Evolutionary conservation across 2,797 vertebrate species (phyloP).

Genomic region (Crax fasciolata): DNA sequence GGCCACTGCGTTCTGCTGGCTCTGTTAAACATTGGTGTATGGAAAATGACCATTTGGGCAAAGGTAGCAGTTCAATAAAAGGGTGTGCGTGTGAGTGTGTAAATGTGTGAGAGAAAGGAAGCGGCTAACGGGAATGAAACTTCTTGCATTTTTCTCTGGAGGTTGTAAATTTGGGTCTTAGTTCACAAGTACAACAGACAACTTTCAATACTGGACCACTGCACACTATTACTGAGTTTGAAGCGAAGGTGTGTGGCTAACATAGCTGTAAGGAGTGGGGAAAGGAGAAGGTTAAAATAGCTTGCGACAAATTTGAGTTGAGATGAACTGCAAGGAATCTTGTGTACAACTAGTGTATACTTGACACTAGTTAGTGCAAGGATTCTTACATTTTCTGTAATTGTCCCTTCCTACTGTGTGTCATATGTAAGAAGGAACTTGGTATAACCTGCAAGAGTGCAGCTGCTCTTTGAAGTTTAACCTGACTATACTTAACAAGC

Average conservation of each 20-base stretch:
- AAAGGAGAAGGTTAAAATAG: background rate
- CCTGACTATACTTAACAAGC: background rate
- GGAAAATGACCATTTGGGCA: background rate
- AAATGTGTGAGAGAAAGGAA: constrained; percentile 41
- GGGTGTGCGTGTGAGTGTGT: constrained; percentile 1
- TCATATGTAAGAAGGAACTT: background rate
- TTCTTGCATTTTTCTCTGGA: constrained; percentile 13
- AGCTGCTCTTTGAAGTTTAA: constrained; percentile 22
- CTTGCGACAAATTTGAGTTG: background rate
- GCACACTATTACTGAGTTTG: background rate
- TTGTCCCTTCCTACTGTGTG: background rate
- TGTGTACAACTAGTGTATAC: background rate
- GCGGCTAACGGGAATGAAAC: background rate
- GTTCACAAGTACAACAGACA: constrained; percentile 2
- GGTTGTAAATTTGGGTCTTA: constrained; percentile 19
- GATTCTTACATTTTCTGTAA: background rate
- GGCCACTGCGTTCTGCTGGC: background rate
- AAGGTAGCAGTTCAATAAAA: constrained; percentile 58
- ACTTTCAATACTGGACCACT: background rate
- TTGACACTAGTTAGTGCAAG: background rate
- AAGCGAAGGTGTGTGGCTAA: background rate
- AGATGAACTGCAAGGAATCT: background rate
- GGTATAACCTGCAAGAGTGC: background rate
- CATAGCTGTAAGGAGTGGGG: background rate
- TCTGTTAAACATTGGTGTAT: background rate